Conservation (phyloP, 2,797 vertebrate species). For the Mus minutoides region DNA sequence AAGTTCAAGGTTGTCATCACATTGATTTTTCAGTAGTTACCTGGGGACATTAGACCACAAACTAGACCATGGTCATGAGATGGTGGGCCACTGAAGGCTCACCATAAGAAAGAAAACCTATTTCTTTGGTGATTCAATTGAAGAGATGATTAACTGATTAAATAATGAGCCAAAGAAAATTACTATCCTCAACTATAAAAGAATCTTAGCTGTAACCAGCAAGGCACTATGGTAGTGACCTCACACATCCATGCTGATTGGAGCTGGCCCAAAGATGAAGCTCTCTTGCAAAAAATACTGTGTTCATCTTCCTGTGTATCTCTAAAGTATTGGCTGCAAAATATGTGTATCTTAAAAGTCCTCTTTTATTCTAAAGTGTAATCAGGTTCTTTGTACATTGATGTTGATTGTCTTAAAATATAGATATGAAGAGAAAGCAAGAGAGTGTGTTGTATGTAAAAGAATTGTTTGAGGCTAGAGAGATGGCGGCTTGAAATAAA, state of each 20-base stretch:
- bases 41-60: neutral
- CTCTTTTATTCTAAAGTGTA: neutral
- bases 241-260: neutral
- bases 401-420: neutral
- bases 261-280: neutral
- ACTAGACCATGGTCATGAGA: neutral
- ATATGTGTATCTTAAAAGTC: neutral
- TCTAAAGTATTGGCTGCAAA: neutral
- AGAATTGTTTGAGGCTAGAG: neutral
- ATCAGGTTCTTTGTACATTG: conserved; percentile 1
- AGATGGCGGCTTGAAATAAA: neutral
- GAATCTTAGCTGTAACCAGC: neutral
- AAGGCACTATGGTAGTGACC: neutral
- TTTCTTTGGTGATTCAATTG: neutral
- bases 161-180: neutral
- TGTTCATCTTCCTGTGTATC: neutral
- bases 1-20: neutral
- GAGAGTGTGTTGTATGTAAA: neutral
- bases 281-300: neutral
- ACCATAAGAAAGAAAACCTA: neutral
- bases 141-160: neutral
- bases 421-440: conserved; percentile 23
- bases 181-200: neutral
- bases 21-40: neutral
- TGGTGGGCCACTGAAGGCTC: neutral